Evolutionary conservation across 30 jellyfish, hydroid and myxozoan genomes (phyloP), one percentile per base, ranked within the genome.

Genomic region (Turritopsis rubra): DNA sequence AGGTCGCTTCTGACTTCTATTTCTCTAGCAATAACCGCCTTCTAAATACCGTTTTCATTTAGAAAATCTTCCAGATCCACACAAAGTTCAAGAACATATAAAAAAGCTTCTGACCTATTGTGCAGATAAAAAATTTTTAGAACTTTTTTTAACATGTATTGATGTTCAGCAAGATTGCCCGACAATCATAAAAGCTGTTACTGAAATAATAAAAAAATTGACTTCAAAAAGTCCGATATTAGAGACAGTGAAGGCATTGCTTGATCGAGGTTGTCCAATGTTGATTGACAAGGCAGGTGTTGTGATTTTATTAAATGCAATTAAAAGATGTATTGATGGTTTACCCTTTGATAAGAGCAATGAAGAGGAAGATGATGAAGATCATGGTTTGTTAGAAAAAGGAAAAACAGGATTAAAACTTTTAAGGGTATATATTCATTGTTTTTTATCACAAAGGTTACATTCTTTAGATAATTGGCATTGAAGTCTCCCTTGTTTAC

Each of bases 241-340:
- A 41, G 99, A 88, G 54, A 93, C 99, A 5, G 96, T 93, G 30
- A 93, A 93, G 74, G 92, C 95, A 19, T 71, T 93, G 52, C 87
- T 93, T 52, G 99, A 93, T 81, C 75, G 96, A 28, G 89, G 89
- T 60, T 88, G 96, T 73, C 95, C 92, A 31, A 82, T 93, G 96
- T 29, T 93, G 83, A 86, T 93, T 28, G 99, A 93, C 80, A 52
- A 88, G 60, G 81, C 79, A 16, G 88, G 96, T 54, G 79, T 93
- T 0, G 66, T 71, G 7, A 66, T 78, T 24, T 85, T 93, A 25
- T 30, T 88, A 77, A 77, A 52, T 74, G 66, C 65, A 28, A 90
- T 93, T 30, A 88, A 88, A 66, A 53, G 30, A 72, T 83, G 88
- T 16, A 24, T 88, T 66, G 96, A 93, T 26, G 96, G 96, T 41